phyloP scores from a whole-genome alignment of 2,888 invertebrate genomes.

The Sisyra nigra region DNA sequence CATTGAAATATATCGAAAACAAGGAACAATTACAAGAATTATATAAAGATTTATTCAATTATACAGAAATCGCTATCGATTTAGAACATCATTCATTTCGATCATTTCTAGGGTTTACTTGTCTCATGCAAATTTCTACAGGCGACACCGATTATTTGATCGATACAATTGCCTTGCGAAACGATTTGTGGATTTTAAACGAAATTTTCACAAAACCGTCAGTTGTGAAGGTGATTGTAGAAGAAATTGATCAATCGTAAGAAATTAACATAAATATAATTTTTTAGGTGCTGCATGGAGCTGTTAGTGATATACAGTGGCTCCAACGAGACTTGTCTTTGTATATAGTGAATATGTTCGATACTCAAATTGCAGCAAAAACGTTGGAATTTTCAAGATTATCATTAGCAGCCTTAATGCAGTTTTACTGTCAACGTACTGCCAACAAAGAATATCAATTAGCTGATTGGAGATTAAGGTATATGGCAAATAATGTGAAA shows the following conservation, averaged over 20 bases:
- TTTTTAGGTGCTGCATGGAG: conserved; percentile 76
- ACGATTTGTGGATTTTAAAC: conserved; percentile 68
- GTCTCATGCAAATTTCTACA: conserved; percentile 89
- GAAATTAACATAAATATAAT: neutral
- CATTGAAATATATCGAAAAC: conserved; percentile 50
- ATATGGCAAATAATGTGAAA: conserved; percentile 11
- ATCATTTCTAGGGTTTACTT: conserved; percentile 86
- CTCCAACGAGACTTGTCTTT: conserved; percentile 88
- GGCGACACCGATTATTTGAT: conserved; percentile 67
- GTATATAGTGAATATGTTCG: conserved; percentile 94
- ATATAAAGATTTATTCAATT: conserved; percentile 43
- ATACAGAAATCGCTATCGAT: conserved; percentile 75
- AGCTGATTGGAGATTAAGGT: conserved; percentile 88
- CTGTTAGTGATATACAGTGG: conserved; percentile 79
- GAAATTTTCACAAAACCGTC: conserved; percentile 78
- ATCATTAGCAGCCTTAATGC: conserved; percentile 64
- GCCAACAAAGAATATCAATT: conserved; percentile 84
- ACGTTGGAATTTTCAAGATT: conserved; percentile 49
- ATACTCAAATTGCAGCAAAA: conserved; percentile 80
- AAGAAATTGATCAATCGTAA: neutral
- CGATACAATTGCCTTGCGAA: conserved; percentile 72
- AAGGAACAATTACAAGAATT: conserved; percentile 45
- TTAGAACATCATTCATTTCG: conserved; percentile 87
- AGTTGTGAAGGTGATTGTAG: conserved; percentile 78
- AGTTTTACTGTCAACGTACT: conserved; percentile 58